These are phyloP conservation scores for Paguma larvata DNA, from an alignment of 2,797 vertebrate species.

Conservation along the genomic window DNA sequence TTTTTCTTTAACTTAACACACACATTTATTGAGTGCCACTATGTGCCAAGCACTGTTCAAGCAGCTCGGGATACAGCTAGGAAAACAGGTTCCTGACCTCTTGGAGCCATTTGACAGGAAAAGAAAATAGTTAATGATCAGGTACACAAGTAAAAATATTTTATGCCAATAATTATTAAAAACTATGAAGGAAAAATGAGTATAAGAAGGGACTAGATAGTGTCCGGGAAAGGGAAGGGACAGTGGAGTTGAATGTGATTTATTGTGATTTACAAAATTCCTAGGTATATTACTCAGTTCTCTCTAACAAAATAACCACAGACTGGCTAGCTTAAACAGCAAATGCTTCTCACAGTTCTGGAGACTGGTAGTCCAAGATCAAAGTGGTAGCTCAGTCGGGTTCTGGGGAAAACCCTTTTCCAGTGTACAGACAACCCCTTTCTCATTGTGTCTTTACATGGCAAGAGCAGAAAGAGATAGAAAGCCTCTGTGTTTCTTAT, in stretches of 20 bases:
- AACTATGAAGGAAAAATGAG: not conserved
- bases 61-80: not conserved
- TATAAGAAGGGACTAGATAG: not conserved
- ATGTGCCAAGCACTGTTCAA: not conserved
- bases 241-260: not conserved
- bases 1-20: not conserved
- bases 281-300: not conserved
- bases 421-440: not conserved
- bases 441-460: too few species aligned
- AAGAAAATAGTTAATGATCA: not conserved
- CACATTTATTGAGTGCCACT: not conserved
- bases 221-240: not conserved
- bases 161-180: not conserved
- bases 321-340: not conserved
- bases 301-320: not conserved
- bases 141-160: not conserved
- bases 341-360: not conserved
- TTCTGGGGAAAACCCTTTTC: not conserved
- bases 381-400: not conserved
- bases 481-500: not conserved
- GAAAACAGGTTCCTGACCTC: not conserved
- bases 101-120: not conserved
- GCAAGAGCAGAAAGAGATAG: not conserved
- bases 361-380: not conserved
- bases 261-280: not conserved